Evolutionary conservation across 2,888 invertebrate species (phyloP).

Genomic region (Podotricha telesiphe): DNA sequence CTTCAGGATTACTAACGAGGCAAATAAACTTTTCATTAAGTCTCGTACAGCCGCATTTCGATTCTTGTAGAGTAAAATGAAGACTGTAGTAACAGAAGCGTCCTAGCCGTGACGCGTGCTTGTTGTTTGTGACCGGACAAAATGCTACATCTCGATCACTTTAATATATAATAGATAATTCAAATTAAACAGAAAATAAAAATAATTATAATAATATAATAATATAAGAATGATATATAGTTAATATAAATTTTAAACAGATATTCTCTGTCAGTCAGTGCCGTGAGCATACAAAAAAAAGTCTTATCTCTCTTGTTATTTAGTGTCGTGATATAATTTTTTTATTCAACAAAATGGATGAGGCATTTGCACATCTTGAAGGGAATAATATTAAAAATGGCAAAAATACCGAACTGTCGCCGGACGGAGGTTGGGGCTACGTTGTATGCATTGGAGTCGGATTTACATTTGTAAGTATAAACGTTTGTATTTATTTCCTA

Average conservation of each 20-base stretch:
- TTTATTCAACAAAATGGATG: conserved; percentile 68
- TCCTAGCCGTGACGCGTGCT: conserved; percentile 54
- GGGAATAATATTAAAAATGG: conserved; percentile 48
- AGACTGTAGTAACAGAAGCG: conserved; percentile 47
- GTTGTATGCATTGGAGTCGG: conserved; percentile 89
- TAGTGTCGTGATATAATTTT: conserved; percentile 24
- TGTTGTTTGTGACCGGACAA: conserved; percentile 37
- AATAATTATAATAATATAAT: conserved; percentile 12
- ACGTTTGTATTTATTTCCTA: not conserved
- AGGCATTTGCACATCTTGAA: conserved; percentile 74
- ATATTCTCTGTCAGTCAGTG: conserved; percentile 15
- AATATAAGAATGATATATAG: conserved; percentile 18
- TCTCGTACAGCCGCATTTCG: conserved; percentile 35
- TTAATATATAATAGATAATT: conserved; percentile 2
- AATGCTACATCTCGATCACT: conserved; percentile 24
- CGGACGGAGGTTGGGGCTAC: conserved; percentile 93
- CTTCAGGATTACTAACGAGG: not conserved
- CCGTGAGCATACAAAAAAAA: not conserved
- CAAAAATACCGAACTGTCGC: conserved; percentile 71
- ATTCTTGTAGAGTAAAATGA: conserved; percentile 40
- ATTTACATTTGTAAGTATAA: conserved; percentile 87
- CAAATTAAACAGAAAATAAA: not conserved
- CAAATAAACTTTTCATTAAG: conserved; percentile 17
- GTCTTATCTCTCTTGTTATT: not conserved
- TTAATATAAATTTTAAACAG: not conserved